Base-by-base conservation (phyloP, 2,888 invertebrate genomes). In the Agriotes lineatus region DNA sequence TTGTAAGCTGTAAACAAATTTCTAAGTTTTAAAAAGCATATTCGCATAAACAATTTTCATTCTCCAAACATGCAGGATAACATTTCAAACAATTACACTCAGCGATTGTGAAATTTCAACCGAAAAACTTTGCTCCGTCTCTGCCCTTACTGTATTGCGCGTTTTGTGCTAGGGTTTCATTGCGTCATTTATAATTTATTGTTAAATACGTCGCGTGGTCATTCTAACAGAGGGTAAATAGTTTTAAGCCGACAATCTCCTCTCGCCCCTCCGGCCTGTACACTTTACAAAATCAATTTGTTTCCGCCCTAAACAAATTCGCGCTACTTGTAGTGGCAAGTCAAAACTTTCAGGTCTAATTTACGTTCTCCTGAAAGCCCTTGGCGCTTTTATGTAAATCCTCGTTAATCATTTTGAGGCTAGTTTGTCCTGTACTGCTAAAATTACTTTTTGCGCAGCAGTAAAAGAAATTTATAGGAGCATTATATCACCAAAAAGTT, bases 181-280 rank as follows among this genome's bases (percentile, higher is more conserved):
- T 64, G 59, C 64, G 52, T 67, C 61, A 66, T 69, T 60, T 61
- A 72, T 70, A 72, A 72, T 70, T 68, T 61, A 70, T 66, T 63
- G 61, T 65, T 59, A 72, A 72, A 70, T 66, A 72, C 71, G 65
- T 67, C 62, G 69, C 57, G 69, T 61, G 69, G 71, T 73, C 67
- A 69, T 67, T 68, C 62, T 63, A 68, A 58, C 68, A 52, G 50
- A 69, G 67, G 69, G 71, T 71, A 73, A 72, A 72, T 73, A 72
- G 66, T 68, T 68, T 68, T 73, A 72, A 73, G 69, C 71, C 69
- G 50, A 65, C 65, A 64, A 60, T 68, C 54, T 56, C 66, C 67
- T 70, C 68, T 42, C 56, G 33, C 57, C 62, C 37, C 58, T 37
- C 30, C 50, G 44, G 45, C 45, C 42, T 37, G 61, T 67, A 70